Conservation (phyloP, 1,140 invertebrate genomes). For the Cephus cinctus region DNA sequence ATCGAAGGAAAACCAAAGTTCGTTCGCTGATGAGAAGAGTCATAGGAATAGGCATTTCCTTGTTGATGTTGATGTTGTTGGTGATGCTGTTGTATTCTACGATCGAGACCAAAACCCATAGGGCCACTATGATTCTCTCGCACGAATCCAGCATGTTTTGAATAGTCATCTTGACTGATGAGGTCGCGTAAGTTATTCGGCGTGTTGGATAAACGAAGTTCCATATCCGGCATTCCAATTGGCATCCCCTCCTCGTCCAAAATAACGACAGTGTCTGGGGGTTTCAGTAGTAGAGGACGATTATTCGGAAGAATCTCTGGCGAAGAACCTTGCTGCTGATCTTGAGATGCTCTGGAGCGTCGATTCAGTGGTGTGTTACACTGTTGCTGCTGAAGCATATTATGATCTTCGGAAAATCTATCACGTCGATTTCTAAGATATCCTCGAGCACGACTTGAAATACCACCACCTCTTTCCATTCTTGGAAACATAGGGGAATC, state of each 20-base stretch:
- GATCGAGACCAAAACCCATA: no score
- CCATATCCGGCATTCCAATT: constrained; percentile 26
- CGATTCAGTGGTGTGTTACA: constrained; percentile 19
- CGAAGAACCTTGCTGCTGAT: constrained; percentile 22
- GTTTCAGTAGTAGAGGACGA: constrained; percentile 19
- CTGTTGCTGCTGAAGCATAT: constrained; percentile 24
- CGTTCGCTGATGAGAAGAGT: no score
- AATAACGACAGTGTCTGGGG: constrained; percentile 33
- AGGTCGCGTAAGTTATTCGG: no score
- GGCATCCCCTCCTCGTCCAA: constrained; percentile 38
- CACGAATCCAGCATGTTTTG: no score
- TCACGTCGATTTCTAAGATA: constrained; percentile 32
- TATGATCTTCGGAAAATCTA: constrained; percentile 39
- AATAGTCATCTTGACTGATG: no score
- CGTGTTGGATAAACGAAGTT: no score
- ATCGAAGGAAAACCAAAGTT: no score
- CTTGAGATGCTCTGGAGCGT: constrained; percentile 22
- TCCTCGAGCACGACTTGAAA: constrained; percentile 35
- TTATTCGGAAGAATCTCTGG: constrained; percentile 22
- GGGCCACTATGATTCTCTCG: no score
- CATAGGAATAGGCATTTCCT: no score
- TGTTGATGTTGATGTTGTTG: no score
- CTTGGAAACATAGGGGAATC: constrained; percentile 36
- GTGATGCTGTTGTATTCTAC: no score
- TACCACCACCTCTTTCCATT: constrained; percentile 34